Evolutionary conservation across 1,140 invertebrate species (phyloP), one percentile per base, ranked within the genome.

Genomic region (Lordiphosa clarofinis): DNA sequence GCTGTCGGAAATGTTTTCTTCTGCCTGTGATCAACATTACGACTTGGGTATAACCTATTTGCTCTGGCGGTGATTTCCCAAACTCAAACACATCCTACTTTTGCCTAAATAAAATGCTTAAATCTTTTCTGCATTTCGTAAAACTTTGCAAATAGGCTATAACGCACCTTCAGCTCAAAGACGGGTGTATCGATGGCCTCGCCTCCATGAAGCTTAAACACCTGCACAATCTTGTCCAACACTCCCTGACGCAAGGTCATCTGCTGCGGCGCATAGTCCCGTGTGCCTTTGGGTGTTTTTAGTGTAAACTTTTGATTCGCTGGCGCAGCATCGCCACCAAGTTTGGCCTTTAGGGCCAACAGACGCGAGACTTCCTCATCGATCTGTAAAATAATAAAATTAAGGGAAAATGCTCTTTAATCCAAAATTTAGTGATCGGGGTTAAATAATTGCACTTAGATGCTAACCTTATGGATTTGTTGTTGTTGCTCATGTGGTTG

Each of bases 151-250:
- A 24, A 5, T 24, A 5, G 21, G 0, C 5, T 24, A 24, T 24
- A 1, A 24, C 68, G 86, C 90, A 98, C 96, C 92, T 98, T 99
- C 7, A 99, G 90, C 91, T 99, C 99, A 92, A 99, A 99, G 10
- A 99, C 96, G 54, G 99, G 99, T 39, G 99, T 99, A 86, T 99
- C 99, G 88, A 99, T 98, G 11, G 97, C 96, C 87, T 98, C 96
- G 43, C 97, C 99, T n/a, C 98, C 99, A 89, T 99, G 98, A 52
- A 93, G 94, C 90, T 99, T 98, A 86, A 99, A 99, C 57, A 97
- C 94, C 33, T 92, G 87, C 8, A 95, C 92, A 71, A 99, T 96
- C 90, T 96, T 97, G 50, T 95, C 92, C 48, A 99, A 91, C 1
- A 98, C 97, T 67, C 93, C 92, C 74, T 98, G 93, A 8, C 98